A percentile compares a stretch with the other conserved stretches of the same genome.
Evolutionary conservation across 2,113 vertebrate genomes (phyloP).

Genomic region (Heloderma charlesbogerti): DNA sequence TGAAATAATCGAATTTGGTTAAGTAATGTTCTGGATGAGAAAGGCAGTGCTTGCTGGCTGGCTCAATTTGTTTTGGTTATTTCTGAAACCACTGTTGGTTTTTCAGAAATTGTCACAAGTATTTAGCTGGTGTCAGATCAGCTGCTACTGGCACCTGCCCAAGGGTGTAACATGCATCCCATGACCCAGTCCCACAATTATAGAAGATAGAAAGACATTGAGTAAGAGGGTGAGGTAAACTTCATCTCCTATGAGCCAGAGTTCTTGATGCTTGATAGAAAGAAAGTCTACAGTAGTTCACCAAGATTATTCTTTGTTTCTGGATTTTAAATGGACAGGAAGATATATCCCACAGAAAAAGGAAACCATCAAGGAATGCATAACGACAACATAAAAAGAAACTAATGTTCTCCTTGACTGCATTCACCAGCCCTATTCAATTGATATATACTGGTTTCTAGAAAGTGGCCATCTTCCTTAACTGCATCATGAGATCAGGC

Average conservation of each 20-base stretch:
- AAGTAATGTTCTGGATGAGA: neutral
- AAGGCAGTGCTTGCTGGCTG: neutral
- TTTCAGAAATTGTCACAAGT: too few relatives aligned
- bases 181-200: neutral
- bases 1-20: neutral
- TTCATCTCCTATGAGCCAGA: neutral
- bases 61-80: neutral
- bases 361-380: neutral
- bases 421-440: neutral
- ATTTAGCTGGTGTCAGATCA: neutral
- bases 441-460: neutral
- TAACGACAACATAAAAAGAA: neutral
- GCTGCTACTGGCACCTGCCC: neutral
- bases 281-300: fast-evolving
- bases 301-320: conserved; percentile 6
- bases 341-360: neutral
- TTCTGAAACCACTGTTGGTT: neutral
- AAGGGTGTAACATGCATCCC: neutral
- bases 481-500: neutral
- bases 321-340: neutral
- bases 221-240: fast-evolving
- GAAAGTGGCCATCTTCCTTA: neutral
- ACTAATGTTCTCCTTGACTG: neutral
- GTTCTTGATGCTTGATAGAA: neutral
- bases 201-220: neutral